Base-by-base conservation (phyloP, 2,888 invertebrate genomes). In the Leptopterna dolabrata region DNA sequence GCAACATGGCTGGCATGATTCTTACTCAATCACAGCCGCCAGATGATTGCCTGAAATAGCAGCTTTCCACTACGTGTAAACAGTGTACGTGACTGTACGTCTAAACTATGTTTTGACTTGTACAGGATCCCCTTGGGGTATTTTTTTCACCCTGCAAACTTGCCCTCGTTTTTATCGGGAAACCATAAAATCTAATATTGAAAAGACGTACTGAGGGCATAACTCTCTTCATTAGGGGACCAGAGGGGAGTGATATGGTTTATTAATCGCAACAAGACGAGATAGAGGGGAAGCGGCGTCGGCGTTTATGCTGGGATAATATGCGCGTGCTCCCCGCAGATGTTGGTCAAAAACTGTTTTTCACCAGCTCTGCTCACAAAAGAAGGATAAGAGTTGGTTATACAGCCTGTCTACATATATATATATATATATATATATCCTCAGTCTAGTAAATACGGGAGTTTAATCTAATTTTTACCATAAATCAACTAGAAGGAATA, bases 111-210 rank as follows among this genome's bases (percentile, higher is more conserved):
- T 29, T 76, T 41, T 41, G 76, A 41, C 36, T 16, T 36, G 30
- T 27, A 16, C 24, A 73, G 55, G 55, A 16, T 55, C 63, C 63
- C 36, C 36, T 1, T n/a, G 24, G 41, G 19, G 63, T 63, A 7
- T 43, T 9, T 76, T 76, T 78, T 78, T 24, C 7, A 36, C 36
- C 36, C 19, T 45, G 45, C 11, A 63, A 9, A 9, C 24, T 24
- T 27, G 24, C 63, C 63, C 63, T 24, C 24, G 63, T 24, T 63
- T 63, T 43, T 43, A 43, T 43, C 19, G 45, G n/a, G 78, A 78
- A 78, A 78, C 78, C 27, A 78, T 78, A 78, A 78, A 78, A 78
- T 78, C 78, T 41, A 78, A 78, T 78, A 78, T 78, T 78, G 45
- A 78, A 43, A 78, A 16, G 13, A 16, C 7, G 63, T n/a, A 24